Base-by-base conservation (phyloP, 1,140 invertebrate species). In the Reticulitermes speratus region DNA sequence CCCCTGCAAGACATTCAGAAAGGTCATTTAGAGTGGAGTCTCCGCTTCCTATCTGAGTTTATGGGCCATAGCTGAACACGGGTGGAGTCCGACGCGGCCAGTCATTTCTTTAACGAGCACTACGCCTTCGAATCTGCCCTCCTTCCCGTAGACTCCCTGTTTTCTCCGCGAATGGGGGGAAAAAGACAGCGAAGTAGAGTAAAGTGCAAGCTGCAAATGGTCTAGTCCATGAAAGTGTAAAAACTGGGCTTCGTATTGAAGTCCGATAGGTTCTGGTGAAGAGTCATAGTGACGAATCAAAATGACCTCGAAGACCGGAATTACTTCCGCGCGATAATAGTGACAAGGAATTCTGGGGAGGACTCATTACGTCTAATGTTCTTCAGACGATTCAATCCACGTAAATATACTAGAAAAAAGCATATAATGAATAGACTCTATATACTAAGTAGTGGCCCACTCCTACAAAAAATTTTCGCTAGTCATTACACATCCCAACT, bases 31-130 rank as follows among this genome's bases (percentile, higher is more conserved):
- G n/a, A 30, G 65, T n/a, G 25, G n/a, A 16, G n/a, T 30, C 14
- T 75, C 65, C 65, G 12, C 65, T 75, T 75, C 65, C 65, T 30
- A 30, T 75, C 25, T 75, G 25, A 75, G 25, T 75, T 75, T 75
- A 75, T 75, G 65, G 65, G 25, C 65, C 65, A 30, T 75, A 75
- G 65, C 65, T 30, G 52, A 55, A 21, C 52, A 19, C 14, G 52
- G 19, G 19, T 55, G 65, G n/a, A 8, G 65, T 75, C 65, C 14
- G n/a, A 3, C 25, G 52, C 52, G n/a, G 65, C 65, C 65, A 30
- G 65, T 75, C 65, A 30, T 75, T 75, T 30, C 65, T 75, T 75
- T 75, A 75, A 75, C 65, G 65, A 75, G 65, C 65, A 6, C 65
- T n/a, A 75, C 65, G 65, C 65, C 65, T 55, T 55, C 52, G 52